phyloP scores from a whole-genome alignment of 2,113 vertebrate genomes.

The Tretioscincus oriximinensis region DNA sequence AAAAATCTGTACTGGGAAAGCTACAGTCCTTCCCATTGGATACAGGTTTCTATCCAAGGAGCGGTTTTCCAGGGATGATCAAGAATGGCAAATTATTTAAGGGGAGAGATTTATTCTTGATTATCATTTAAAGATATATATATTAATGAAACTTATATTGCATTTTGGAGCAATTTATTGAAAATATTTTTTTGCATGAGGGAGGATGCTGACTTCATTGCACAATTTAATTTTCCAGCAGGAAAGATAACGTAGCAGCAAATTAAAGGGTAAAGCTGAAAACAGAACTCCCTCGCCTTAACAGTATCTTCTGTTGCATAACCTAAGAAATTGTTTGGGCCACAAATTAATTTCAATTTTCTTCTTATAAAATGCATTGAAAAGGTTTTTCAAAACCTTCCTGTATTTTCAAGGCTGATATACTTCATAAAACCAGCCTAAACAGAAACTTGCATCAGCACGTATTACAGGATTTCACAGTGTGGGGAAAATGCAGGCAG shows the following conservation, averaged over 20 bases:
- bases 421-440: constrained; percentile 1
- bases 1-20: no score
- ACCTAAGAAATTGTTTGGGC: neutral
- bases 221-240: neutral
- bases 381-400: constrained; percentile 15
- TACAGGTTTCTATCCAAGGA: no score
- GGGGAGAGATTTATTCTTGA: no score
- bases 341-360: neutral
- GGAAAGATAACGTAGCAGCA: neutral
- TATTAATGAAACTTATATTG: neutral
- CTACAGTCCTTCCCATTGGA: neutral
- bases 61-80: no score
- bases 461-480: constrained; percentile 34
- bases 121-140: neutral
- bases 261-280: constrained; percentile 7
- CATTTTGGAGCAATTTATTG: neutral
- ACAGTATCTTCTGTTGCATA: neutral
- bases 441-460: neutral
- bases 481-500: neutral
- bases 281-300: neutral
- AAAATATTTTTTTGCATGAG: neutral
- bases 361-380: neutral
- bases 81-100: no score
- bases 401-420: neutral
- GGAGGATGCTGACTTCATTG: neutral